Evolutionary conservation across 2,888 invertebrate species (phyloP).

Genomic region (Scrobipalpa costella): DNA sequence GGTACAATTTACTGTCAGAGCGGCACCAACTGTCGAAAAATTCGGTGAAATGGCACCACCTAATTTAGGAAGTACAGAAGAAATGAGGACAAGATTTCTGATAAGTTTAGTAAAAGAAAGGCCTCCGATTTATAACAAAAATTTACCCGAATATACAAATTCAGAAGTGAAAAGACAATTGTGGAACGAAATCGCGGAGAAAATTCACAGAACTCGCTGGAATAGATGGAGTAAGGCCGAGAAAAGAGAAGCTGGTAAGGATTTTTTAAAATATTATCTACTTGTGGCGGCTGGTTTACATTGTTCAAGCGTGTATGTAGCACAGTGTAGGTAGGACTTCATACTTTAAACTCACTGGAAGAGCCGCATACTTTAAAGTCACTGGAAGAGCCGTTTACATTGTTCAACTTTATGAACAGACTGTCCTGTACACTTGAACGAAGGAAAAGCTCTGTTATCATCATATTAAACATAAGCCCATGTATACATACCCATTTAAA

Average conservation of each 20-base stretch:
- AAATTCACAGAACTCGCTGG: constrained; percentile 9
- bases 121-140: constrained; percentile 19
- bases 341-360: no score
- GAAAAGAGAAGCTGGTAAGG: constrained; percentile 8
- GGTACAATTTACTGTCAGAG: neutral
- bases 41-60: constrained; percentile 10
- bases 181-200: constrained; percentile 16
- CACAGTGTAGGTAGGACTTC: no score
- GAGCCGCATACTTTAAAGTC: no score
- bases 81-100: constrained; percentile 9
- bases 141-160: neutral
- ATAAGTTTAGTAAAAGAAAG: constrained; percentile 21
- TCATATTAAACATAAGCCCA: no score
- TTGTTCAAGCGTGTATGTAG: no score
- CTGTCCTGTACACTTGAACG: no score
- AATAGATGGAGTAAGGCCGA: constrained; percentile 7
- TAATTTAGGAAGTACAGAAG: neutral
- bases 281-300: no score
- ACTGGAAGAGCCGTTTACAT: no score
- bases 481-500: no score
- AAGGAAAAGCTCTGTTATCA: no score
- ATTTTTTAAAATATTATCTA: neutral
- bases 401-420: no score
- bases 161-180: neutral
- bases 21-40: neutral